phyloP scores from a whole-genome alignment of 2,113 vertebrate genomes.

The Clinocottus analis region DNA sequence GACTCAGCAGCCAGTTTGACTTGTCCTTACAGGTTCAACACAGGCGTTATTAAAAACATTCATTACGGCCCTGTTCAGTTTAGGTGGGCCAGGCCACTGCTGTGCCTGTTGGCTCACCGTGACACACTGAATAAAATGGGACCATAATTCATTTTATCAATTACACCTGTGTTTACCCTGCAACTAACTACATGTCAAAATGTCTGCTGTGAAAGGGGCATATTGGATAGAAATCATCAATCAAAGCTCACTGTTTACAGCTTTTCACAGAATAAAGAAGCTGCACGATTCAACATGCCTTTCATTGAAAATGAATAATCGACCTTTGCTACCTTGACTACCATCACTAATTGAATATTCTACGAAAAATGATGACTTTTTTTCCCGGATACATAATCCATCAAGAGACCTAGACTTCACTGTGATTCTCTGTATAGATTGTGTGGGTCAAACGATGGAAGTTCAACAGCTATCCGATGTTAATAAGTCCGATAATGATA shows the following conservation, averaged over 20 bases:
- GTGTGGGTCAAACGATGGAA: not conserved
- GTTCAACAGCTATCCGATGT: not conserved
- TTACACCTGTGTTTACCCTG: constrained; percentile 3
- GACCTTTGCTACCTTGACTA: constrained; percentile 28
- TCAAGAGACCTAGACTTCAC: not conserved
- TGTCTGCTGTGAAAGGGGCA: not conserved
- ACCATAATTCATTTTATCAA: not conserved
- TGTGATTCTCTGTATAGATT: not conserved
- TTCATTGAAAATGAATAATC: constrained; percentile 41
- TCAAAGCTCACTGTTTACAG: not conserved
- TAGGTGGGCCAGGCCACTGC: not conserved
- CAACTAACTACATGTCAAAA: not conserved
- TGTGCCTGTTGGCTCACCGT: not conserved
- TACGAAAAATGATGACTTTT: constrained; percentile 6
- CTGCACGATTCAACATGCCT: constrained; percentile 6
- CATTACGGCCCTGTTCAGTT: not conserved
- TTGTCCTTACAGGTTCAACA: not conserved
- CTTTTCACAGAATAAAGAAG: not conserved
- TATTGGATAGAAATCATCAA: constrained; percentile 14
- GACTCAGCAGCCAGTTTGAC: not conserved
- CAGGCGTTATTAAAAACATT: not conserved
- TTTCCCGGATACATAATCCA: constrained; percentile 7
- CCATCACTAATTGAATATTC: constrained; percentile 23
- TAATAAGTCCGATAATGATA: not conserved
- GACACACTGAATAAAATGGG: not conserved